Evolutionary conservation across 2,888 invertebrate genomes (phyloP).

Genomic region (Criorhina ranunculi): DNA sequence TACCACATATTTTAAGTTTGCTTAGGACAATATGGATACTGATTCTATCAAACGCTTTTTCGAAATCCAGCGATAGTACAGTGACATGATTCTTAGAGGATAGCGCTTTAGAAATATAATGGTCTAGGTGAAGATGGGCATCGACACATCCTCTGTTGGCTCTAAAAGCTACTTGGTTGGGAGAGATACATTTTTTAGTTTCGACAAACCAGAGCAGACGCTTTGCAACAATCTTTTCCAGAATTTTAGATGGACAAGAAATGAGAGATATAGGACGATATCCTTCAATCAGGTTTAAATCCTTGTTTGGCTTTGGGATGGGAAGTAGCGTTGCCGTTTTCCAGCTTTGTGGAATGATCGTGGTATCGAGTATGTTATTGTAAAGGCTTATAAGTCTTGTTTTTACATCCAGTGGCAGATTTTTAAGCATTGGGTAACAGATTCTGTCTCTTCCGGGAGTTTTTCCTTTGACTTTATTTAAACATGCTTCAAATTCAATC

Average conservation of each 20-base stretch:
- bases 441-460: no score
- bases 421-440: neutral
- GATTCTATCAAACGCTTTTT: slow-evolving; percentile 53
- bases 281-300: neutral
- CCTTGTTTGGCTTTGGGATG: neutral
- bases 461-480: no score
- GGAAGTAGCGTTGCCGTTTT: neutral
- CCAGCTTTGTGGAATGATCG: neutral
- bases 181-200: slow-evolving; percentile 20
- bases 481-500: slow-evolving; percentile 15
- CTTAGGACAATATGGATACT: slow-evolving; percentile 37
- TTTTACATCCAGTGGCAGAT: neutral
- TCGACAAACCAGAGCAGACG: slow-evolving; percentile 25
- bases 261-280: slow-evolving; percentile 1
- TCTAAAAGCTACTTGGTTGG: slow-evolving; percentile 57
- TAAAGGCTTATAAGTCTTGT: neutral
- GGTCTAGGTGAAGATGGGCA: slow-evolving; percentile 49
- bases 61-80: slow-evolving; percentile 22
- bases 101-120: no score
- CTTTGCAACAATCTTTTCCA: no score
- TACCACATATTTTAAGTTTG: slow-evolving; percentile 5
- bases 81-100: no score
- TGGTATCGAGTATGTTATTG: neutral
- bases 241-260: neutral
- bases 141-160: slow-evolving; percentile 51